Percentiles rank a stretch among this genome's conserved stretches.
Evolutionary conservation across 1,140 invertebrate species (phyloP).

Genomic region (Sarcophaga peregrina): DNA sequence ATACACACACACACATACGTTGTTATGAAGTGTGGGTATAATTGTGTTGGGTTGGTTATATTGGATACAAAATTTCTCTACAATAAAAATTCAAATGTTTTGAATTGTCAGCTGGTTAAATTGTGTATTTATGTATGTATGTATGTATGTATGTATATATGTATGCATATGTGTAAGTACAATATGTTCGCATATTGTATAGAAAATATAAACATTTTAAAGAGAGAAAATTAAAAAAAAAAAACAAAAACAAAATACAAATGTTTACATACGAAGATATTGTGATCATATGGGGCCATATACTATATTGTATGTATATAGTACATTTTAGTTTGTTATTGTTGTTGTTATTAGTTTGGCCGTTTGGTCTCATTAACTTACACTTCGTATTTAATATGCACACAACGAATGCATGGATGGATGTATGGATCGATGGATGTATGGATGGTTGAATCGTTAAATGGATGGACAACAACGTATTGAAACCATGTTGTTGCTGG

Average conservation of each 20-base stretch:
- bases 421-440: neutral
- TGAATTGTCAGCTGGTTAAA: constrained; percentile 40
- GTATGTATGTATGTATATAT: neutral
- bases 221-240: neutral
- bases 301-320: neutral
- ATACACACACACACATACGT: neutral
- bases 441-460: neutral
- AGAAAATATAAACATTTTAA: neutral
- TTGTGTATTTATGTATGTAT: neutral
- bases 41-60: neutral
- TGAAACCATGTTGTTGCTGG: neutral
- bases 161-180: neutral
- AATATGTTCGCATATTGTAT: constrained; percentile 17
- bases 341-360: constrained; percentile 10
- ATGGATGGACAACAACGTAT: neutral
- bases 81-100: constrained; percentile 38
- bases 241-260: neutral
- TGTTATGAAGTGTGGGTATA: neutral
- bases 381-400: neutral
- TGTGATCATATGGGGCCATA: neutral
- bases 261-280: constrained; percentile 20
- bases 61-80: constrained; percentile 7
- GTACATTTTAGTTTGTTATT: neutral
- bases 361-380: constrained; percentile 21
- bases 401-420: neutral